phyloP scores from a whole-genome alignment of 2,113 vertebrate species.

The Grallaria varia region DNA sequence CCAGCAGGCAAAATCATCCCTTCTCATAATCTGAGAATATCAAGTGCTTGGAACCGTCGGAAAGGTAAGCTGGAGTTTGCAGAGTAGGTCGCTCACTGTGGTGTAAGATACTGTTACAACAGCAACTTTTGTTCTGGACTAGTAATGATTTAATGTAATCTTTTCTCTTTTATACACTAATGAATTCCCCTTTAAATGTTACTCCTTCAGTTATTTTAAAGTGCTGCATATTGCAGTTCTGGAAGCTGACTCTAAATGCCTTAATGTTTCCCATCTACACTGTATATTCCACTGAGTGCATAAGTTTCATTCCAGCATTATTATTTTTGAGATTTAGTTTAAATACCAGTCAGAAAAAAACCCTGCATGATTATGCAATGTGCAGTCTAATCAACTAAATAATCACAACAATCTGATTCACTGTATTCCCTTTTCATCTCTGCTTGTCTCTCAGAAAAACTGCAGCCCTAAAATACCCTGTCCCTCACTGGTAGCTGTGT shows the following conservation, averaged over 20 bases:
- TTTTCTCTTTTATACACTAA: not conserved
- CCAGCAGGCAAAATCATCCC: not conserved
- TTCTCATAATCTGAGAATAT: not conserved
- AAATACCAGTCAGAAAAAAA: not conserved
- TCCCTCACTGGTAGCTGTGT: not conserved
- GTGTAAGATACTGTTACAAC: not conserved
- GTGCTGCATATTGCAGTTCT: not conserved
- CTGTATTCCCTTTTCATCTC: not conserved
- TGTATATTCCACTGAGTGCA: accelerated
- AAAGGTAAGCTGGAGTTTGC: not conserved
- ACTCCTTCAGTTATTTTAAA: not conserved
- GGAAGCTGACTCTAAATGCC: not conserved
- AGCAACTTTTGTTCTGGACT: not conserved
- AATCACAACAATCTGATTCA: not conserved
- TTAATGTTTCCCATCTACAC: not conserved
- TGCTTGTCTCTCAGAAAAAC: not conserved
- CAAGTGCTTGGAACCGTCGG: not conserved
- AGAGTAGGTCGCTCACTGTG: not conserved
- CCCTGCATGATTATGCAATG: not conserved
- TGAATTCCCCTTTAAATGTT: not conserved
- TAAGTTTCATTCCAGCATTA: not conserved
- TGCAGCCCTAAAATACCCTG: not conserved
- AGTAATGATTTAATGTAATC: not conserved
- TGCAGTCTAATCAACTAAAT: not conserved
- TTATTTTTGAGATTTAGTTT: not conserved